Conservation (phyloP, 2,113 vertebrate genomes). For the Notechis scutatus region DNA sequence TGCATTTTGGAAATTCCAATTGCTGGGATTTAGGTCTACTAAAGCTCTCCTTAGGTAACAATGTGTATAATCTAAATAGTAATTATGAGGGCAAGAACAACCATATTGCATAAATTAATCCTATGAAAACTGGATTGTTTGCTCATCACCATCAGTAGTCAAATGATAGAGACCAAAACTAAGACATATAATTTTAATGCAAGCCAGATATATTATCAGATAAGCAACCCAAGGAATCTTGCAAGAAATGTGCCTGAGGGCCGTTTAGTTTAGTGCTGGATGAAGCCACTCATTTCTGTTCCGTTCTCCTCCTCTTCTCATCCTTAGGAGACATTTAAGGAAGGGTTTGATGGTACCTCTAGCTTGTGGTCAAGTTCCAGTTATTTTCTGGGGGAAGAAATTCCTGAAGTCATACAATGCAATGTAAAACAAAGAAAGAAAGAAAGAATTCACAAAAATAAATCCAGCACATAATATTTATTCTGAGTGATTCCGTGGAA, state of each 20-base stretch:
- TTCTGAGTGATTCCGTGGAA: slow-evolving; percentile 3
- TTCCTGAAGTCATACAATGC: not conserved
- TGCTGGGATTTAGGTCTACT: not conserved
- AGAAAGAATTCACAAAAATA: not conserved
- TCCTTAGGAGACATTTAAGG: not conserved
- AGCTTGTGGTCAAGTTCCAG: not conserved
- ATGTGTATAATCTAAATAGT: not conserved
- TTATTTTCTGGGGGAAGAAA: not conserved
- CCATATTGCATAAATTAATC: not conserved
- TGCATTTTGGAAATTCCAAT: not conserved
- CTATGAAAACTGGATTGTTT: not conserved
- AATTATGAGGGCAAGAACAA: not conserved
- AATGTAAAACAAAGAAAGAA: not conserved
- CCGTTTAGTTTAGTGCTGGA: not conserved
- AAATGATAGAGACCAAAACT: not conserved
- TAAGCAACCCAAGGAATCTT: not conserved
- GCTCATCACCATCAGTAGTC: not conserved
- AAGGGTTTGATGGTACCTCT: not conserved
- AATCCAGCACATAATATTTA: not conserved
- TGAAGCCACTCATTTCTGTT: not conserved
- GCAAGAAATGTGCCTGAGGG: not conserved
- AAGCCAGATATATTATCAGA: not conserved
- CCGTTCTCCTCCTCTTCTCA: not conserved
- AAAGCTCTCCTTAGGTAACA: not conserved
- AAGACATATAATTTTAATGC: not conserved